Base-by-base conservation (phyloP, 2,113 vertebrate genomes). In the Bujurquina vittata region DNA sequence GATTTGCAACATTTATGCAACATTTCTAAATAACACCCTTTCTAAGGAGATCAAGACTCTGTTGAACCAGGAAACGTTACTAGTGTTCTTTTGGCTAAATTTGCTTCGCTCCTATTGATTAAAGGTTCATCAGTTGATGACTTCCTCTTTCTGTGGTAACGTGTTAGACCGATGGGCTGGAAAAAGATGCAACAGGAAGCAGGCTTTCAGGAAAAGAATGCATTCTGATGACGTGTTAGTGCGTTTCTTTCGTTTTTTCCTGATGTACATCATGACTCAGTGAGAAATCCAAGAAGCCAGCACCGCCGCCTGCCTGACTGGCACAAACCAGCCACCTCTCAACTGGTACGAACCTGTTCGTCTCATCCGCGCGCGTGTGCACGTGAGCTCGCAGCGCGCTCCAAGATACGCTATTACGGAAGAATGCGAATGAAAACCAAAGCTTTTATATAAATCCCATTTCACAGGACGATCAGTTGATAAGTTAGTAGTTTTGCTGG, bases 331-430 rank as follows among this genome's bases (percentile, higher is more conserved):
- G 6, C 20, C 52, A n/a, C 23, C 0, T 61, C 61, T 12, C 11
- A 54, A 91, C 94, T 78, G 84, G 93, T 90, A 80, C 57, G 75
- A 94, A 91, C 92, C 91, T 89, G 92, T 90, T 92, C 80, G 31
- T 61, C 67, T 23, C 56, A 18, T 60, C 23, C 9, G 59, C 78
- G 81, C 26, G 43, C 17, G 3, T 46, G 0, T 52, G 10, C 40
- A 5, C 17, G 15, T 43, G 40, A 4, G 9, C 56, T 22, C n/a
- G 12, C 4, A 3, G 60, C 77, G 72, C 56, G 57, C 56, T 15
- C 20, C 23, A 26, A 23, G 4, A 35, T 9, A 29, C 15, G 58
- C 17, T 22, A 0, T 52, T 10, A 7, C 20, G 9, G 56, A 3
- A 29, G 31, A 43, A 55, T 5, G 22, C 1, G 5, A 8, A 33